Evolutionary conservation across 2,888 invertebrate species (phyloP), one percentile per base, ranked within the genome.

Genomic region (Synanthedon tipuliformis): DNA sequence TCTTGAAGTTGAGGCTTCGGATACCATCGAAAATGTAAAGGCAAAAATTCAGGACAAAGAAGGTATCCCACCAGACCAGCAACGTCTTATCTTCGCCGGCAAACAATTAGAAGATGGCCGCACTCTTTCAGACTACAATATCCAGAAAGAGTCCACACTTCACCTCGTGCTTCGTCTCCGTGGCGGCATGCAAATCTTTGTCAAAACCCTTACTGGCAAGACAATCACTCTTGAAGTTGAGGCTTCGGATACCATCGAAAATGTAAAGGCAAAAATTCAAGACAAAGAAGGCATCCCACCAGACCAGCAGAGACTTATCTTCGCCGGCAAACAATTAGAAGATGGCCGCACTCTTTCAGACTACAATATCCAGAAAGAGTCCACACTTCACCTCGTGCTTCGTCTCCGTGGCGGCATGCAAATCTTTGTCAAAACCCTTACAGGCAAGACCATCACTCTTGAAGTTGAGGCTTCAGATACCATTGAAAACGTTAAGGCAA

Each of bases 401-500:
- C 58, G 58, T 54, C 54, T 58, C 11, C 54, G 58, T 7, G 58
- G 58, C 27, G 58, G 58, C 13, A 58, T 58, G 58, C 58, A 58
- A 13, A 58, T 58, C 10, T 59, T 59, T 11, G 58, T 59, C 1
- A 59, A 59, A 18, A 59, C 58, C 5, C 41, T 59, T 0, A 59
- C 58, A 15, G 58, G 58, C 3, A 59, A 59, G n/a, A 59, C 58
- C 4, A 59, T 59, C 27, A 59, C 58, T 8, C 40, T 59, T 7
- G 58, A 59, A 18, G 58, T 59, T 1, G 58, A 59, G 34, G 8
- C 58, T 0, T 53, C 58, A 0, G 78, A 78, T 3, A 78, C 78
- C 0, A 79, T 79, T 13, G 79, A 81, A 12, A 81, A 81, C 65
- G 81, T 82, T 0, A 79, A 79, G 8, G 79, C 78, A 0, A 79